phyloP scores from a whole-genome alignment of 1,140 invertebrate species.

The Platyscapa corneri region DNA sequence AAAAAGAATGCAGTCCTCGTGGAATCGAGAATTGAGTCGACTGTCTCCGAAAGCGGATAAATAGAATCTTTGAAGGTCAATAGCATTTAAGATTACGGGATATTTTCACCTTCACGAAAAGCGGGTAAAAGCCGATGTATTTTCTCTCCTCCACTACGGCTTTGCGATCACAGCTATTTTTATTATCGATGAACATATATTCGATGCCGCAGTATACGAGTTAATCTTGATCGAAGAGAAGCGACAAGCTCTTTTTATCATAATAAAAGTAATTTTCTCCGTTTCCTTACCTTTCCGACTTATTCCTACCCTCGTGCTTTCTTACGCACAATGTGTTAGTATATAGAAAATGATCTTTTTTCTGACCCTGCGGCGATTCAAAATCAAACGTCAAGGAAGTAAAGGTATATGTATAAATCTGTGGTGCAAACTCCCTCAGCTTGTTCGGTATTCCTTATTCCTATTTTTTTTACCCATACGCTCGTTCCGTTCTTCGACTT shows the following conservation, averaged over 20 bases:
- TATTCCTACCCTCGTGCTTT: not conserved
- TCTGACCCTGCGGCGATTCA: slow-evolving; percentile 41
- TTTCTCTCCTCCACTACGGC: not conserved
- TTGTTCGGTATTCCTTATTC: not conserved
- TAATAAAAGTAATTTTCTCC: slow-evolving; percentile 48
- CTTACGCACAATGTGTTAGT: not conserved
- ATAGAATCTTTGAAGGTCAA: slow-evolving; percentile 22
- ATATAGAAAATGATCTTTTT: slow-evolving; percentile 43
- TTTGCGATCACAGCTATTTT: not conserved
- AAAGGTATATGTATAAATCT: not conserved
- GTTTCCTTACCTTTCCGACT: not conserved
- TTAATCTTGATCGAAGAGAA: slow-evolving; percentile 27
- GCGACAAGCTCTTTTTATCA: slow-evolving; percentile 41
- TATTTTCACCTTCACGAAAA: not conserved
- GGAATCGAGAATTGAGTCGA: not conserved
- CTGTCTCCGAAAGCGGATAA: not conserved
- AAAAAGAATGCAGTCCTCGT: too few relatives aligned
- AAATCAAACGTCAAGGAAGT: slow-evolving; percentile 36
- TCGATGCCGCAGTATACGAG: slow-evolving; percentile 17
- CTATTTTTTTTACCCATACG: not conserved
- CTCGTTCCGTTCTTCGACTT: not conserved
- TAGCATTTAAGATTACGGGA: not conserved
- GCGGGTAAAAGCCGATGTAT: not conserved
- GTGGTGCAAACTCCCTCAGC: not conserved
- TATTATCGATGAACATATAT: slow-evolving; percentile 24